These are phyloP conservation scores for Gymnoscopelus microlampas DNA, from an alignment of 2,797 vertebrate species.

Conservation along the genomic window DNA sequence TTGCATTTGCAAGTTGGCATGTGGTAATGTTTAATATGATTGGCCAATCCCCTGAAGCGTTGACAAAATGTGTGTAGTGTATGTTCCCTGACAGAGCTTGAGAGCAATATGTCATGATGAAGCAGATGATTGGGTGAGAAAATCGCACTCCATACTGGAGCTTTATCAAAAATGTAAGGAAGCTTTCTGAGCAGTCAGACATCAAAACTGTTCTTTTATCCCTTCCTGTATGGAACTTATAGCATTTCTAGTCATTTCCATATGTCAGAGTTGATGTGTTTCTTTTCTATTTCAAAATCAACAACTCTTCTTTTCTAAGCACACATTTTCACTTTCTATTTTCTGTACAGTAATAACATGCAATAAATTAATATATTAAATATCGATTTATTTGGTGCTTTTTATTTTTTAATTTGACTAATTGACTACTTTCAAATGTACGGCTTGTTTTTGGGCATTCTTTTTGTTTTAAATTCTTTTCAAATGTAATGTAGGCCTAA, in stretches of 20 bases:
- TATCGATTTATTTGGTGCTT: conserved; percentile 31
- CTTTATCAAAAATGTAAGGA: conserved; percentile 1
- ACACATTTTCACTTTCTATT: conserved; percentile 89
- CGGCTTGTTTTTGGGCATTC: conserved; percentile 29
- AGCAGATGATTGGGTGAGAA: not conserved
- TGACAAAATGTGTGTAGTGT: conserved; percentile 43
- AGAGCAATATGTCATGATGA: not conserved
- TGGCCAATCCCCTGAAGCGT: conserved; percentile 45
- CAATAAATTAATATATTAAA: conserved; percentile 92
- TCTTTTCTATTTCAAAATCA: conserved; percentile 68
- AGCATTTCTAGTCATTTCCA: conserved; percentile 42
- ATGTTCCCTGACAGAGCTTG: conserved; percentile 16
- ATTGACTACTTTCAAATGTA: not conserved
- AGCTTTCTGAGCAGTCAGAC: conserved; percentile 21
- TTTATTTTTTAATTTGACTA: not conserved
- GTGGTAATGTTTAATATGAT: conserved; percentile 21
- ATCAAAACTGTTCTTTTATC: conserved; percentile 56
- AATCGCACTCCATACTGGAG: conserved; percentile 4
- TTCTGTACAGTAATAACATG: conserved; percentile 90
- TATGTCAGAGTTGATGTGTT: conserved; percentile 48
- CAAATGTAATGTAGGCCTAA: not conserved
- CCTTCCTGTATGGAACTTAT: conserved; percentile 20
- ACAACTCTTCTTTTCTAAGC: conserved; percentile 74
- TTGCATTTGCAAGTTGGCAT: conserved; percentile 40
- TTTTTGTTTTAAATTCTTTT: conserved; percentile 53